Evolutionary conservation across 2,888 invertebrate genomes (phyloP), one percentile per base, ranked within the genome.

Genomic region (Dichetophora obliterata): DNA sequence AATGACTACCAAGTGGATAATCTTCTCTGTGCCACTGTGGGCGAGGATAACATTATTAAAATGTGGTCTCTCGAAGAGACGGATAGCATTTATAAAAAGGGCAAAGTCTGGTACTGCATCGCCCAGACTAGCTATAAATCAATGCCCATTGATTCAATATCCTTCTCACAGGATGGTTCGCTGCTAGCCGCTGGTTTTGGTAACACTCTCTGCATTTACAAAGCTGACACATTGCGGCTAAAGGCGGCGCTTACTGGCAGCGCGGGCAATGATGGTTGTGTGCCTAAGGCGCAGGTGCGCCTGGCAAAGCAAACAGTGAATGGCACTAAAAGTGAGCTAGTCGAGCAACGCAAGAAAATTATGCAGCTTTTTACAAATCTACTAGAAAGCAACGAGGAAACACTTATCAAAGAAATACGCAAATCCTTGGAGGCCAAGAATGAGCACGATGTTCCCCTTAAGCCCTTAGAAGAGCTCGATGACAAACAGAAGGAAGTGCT

Each of bases 131-230:
- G 89, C 76, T 95, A 94, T 83, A 91, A 92, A 71, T 90, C 92
- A 80, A 86, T 92, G 22, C 87, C 91, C 0, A 90, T 93, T 27
- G 90, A 91, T 24, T 91, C 91, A 57, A 90, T 93, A 3, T 91
- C 91, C 63, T 95, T 95, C 88, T 93, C 94, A 0, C 90, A 91
- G 76, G 95, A 96, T 87, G 95, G 95, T n/a, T 94, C 95, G 0
- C 86, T 95, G 31, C 85, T 96, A 59, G 94, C 93, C 5, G 93
- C 94, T 16, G 92, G 92, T 11, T 95, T 93, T 89, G 92, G 91
- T 37, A 90, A 91, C 27, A 91, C 91, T 9, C 86, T 95, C 65
- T 95, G 95, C 0, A 87, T 94, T 31, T 96, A 95, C 93, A 91
- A 91, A 79, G 91, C 93, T 0, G 91, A 92, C 65, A 90, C 90